Percentiles rank a stretch among this genome's conserved stretches.
Conservation (phyloP, 2,888 invertebrate species). For the Caenorhabditis sp. region DNA sequence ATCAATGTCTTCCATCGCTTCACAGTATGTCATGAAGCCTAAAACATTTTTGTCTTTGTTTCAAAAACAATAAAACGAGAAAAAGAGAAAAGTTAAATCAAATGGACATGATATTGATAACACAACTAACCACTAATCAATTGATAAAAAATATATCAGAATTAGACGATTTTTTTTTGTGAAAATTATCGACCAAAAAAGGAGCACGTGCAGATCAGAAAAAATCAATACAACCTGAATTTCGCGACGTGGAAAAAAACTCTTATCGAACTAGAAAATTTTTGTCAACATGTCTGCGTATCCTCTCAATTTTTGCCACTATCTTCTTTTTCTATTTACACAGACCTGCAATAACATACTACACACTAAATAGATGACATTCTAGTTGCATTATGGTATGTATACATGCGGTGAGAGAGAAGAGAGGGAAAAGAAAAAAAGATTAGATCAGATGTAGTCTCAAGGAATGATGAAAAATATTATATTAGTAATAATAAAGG, state of each 20-base stretch:
- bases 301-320: not conserved
- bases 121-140: not conserved
- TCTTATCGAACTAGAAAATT: not conserved
- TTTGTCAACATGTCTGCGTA: not conserved
- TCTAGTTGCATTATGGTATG: too few species aligned
- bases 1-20: conserved; percentile 4
- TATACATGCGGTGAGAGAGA: too few species aligned
- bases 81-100: not conserved
- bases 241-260: not conserved
- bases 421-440: too few species aligned
- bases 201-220: not conserved
- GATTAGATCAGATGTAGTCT: too few species aligned
- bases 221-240: too few species aligned
- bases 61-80: not conserved
- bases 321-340: not conserved
- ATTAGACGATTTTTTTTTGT: not conserved
- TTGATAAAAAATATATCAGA: not conserved
- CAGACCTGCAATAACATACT: conserved; percentile 1
- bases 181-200: not conserved
- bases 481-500: too few species aligned
- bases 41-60: not conserved
- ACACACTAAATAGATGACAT: not conserved
- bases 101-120: not conserved
- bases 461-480: too few species aligned
- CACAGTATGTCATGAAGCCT: conserved; percentile 5